Percentiles rank a stretch among this genome's conserved stretches.
Evolutionary conservation across 2,113 vertebrate species (phyloP).

Genomic region (Etheostoma cragini): DNA sequence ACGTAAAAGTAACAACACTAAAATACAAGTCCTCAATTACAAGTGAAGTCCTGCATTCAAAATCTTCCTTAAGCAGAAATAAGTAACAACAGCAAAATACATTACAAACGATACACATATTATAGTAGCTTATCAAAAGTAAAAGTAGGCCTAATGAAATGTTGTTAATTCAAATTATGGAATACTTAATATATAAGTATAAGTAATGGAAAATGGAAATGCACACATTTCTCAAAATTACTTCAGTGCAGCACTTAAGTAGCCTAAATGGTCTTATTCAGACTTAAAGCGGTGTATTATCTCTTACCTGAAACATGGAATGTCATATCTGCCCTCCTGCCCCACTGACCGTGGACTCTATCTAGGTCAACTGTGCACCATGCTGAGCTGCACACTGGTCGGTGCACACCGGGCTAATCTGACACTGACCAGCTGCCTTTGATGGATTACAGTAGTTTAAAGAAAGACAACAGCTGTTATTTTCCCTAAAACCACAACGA

Average conservation of each 20-base stretch:
- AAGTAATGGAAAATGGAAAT: not conserved
- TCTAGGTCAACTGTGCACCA: constrained; percentile 49
- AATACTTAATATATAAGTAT: too few relatives aligned
- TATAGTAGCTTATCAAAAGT: too few relatives aligned
- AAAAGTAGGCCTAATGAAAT: not conserved
- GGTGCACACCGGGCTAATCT: constrained; percentile 49
- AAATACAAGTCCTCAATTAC: too few relatives aligned
- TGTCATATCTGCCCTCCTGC: constrained; percentile 28
- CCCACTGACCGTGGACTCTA: constrained; percentile 6
- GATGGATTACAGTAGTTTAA: constrained; percentile 51
- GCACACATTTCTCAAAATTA: not conserved
- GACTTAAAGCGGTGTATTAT: not conserved
- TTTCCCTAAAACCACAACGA: constrained; percentile 24
- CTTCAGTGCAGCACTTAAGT: not conserved
- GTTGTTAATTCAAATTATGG: not conserved
- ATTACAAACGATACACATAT: too few relatives aligned
- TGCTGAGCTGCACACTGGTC: constrained; percentile 38
- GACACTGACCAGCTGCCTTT: constrained; percentile 54
- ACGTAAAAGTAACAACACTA: too few relatives aligned
- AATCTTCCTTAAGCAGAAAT: not conserved
- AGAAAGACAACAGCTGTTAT: constrained; percentile 44
- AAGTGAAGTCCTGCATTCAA: not conserved
- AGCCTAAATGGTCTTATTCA: not conserved
- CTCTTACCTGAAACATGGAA: not conserved
- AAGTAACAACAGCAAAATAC: not conserved